A percentile compares a stretch with the other conserved stretches of the same genome.
Conservation (phyloP, 2,113 vertebrate genomes). For the Synchiropus splendidus region DNA sequence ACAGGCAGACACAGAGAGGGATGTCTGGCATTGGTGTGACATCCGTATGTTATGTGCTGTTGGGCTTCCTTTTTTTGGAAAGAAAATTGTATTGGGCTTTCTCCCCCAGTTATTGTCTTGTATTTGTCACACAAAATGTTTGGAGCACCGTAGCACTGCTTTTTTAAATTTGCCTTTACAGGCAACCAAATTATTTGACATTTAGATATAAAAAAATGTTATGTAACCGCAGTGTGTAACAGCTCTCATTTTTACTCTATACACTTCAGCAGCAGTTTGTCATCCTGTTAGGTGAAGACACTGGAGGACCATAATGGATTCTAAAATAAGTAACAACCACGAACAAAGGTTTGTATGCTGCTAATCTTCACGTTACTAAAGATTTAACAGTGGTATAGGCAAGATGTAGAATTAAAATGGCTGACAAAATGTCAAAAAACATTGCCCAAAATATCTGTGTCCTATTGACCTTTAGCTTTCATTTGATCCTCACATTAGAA, state of each 20-base stretch:
- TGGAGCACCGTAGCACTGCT: too few species aligned
- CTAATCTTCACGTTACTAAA: constrained; percentile 41
- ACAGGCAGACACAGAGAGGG: constrained; percentile 4
- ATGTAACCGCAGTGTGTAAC: constrained; percentile 5
- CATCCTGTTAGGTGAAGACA: constrained; percentile 3
- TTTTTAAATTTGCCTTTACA: too few species aligned
- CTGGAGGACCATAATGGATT: constrained; percentile 34
- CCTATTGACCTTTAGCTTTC: too few species aligned
- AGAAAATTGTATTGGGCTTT: too few species aligned
- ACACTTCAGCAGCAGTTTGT: constrained; percentile 2
- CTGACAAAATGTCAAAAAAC: too few species aligned
- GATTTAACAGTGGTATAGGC: constrained; percentile 40
- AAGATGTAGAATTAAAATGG: constrained; percentile 23
- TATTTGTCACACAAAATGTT: too few species aligned
- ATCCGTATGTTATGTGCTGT: constrained; percentile 16
- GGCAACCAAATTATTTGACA: constrained; percentile 13
- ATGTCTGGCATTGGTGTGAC: constrained; percentile 12
- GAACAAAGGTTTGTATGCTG: constrained; percentile 27
- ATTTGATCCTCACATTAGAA: too few species aligned
- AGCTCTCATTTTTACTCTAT: not conserved
- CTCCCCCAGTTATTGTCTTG: too few species aligned
- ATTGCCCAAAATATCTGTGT: too few species aligned
- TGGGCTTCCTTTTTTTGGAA: too few species aligned
- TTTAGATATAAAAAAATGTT: constrained; percentile 9
- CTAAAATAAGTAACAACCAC: constrained; percentile 48